These are phyloP conservation scores for Neodiprion virginianus DNA, from an alignment of 1,140 invertebrate species.

Conservation along the genomic window DNA sequence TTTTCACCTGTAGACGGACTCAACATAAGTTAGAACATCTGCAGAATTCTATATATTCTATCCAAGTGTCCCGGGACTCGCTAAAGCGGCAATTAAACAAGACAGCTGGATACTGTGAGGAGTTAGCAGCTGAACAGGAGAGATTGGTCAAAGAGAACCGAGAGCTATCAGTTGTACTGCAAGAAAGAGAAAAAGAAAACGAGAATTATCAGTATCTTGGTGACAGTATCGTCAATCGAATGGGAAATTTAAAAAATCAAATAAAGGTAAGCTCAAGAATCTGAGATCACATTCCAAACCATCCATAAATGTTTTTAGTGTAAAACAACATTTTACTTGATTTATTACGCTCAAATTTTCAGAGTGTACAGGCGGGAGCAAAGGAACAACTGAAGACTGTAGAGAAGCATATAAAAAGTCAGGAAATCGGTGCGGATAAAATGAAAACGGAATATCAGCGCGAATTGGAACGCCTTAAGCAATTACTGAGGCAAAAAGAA, in stretches of 20 bases:
- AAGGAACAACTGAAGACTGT: conserved; percentile 62
- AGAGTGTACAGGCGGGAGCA: conserved; percentile 63
- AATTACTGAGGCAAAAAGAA: conserved; percentile 60
- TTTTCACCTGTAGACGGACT: conserved; percentile 51
- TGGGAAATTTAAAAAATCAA: conserved; percentile 62
- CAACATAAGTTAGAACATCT: conserved; percentile 59
- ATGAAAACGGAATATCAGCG: conserved; percentile 62
- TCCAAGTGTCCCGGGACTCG: conserved; percentile 62
- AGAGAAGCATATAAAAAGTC: conserved; percentile 62
- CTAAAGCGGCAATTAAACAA: conserved; percentile 65
- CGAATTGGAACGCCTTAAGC: conserved; percentile 60
- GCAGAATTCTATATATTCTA: conserved; percentile 55
- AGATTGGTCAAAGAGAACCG: conserved; percentile 62
- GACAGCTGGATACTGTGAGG: conserved; percentile 63
- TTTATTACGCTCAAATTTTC: conserved; percentile 30
- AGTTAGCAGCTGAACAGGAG: conserved; percentile 66
- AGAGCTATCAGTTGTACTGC: conserved; percentile 55
- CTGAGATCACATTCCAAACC: background rate
- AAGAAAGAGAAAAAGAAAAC: conserved; percentile 62
- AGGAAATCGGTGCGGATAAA: conserved; percentile 56
- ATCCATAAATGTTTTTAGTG: conserved; percentile 7
- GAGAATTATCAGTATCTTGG: conserved; percentile 61
- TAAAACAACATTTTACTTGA: conserved; percentile 8
- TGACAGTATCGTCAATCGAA: conserved; percentile 58
- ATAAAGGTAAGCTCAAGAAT: conserved; percentile 55